phyloP scores from a whole-genome alignment of 2,888 invertebrate genomes.

The Seladonia tumulorum region DNA sequence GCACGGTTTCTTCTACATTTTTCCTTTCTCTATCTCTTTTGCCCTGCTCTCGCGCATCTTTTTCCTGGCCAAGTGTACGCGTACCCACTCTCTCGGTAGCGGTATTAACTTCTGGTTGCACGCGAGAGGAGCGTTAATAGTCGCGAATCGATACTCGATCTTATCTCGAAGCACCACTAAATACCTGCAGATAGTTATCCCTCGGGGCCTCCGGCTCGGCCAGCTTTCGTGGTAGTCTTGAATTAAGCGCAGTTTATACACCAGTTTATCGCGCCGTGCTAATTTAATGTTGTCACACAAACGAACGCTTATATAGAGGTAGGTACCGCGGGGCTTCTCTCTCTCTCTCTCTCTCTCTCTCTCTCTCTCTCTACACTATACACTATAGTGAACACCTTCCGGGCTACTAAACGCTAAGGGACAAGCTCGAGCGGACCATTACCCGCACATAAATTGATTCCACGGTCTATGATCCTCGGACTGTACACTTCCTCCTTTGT shows the following conservation, averaged over 20 bases:
- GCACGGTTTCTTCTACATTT: slow-evolving; percentile 11
- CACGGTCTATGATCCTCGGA: slow-evolving; percentile 54
- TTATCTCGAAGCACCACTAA: slow-evolving; percentile 47
- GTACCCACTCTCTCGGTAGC: slow-evolving; percentile 1
- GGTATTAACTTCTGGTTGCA: not conserved
- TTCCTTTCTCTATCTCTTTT: not conserved
- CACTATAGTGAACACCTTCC: slow-evolving; percentile 28
- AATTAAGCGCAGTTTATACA: slow-evolving; percentile 55
- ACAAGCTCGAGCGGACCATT: slow-evolving; percentile 56
- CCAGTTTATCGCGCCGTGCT: slow-evolving; percentile 61
- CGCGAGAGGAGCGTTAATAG: slow-evolving; percentile 44
- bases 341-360: not conserved
- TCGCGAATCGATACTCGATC: slow-evolving; percentile 54
- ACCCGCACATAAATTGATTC: slow-evolving; percentile 63
- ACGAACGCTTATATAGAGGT: slow-evolving; percentile 48
- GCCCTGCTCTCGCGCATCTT: not conserved
- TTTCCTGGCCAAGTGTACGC: not conserved
- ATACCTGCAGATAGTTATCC: slow-evolving; percentile 53
- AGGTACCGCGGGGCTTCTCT: not conserved
- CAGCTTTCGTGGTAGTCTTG: slow-evolving; percentile 47
- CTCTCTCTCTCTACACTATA: not conserved
- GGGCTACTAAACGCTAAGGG: slow-evolving; percentile 46
- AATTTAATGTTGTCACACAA: slow-evolving; percentile 64
- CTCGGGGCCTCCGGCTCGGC: slow-evolving; percentile 15
- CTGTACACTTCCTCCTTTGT: slow-evolving; percentile 49